Percentiles rank a stretch among this genome's conserved stretches.
phyloP scores from a whole-genome alignment of 2,888 invertebrate genomes.

The Fissipunctia ypsillon region DNA sequence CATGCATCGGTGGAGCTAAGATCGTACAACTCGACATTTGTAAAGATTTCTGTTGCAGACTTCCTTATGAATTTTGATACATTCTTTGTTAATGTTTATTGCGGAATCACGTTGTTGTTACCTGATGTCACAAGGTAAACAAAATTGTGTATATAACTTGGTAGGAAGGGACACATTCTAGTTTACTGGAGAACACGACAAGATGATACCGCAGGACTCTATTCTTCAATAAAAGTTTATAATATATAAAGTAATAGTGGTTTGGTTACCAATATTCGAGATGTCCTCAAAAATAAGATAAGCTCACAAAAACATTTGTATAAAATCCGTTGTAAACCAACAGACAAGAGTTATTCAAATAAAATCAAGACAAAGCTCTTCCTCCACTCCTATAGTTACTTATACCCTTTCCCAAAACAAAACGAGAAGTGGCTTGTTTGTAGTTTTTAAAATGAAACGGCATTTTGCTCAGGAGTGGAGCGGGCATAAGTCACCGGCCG shows the following conservation, averaged over 20 bases:
- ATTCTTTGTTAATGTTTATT: constrained; percentile 48
- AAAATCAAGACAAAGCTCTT: constrained; percentile 47
- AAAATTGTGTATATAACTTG: not conserved
- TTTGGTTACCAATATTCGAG: no score
- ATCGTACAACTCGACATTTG: constrained; percentile 70
- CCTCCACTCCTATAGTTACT: constrained; percentile 36
- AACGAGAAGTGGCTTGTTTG: constrained; percentile 67
- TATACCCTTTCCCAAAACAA: constrained; percentile 60
- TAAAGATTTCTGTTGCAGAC: constrained; percentile 66
- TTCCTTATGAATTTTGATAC: constrained; percentile 62
- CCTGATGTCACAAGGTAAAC: constrained; percentile 41
- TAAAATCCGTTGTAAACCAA: constrained; percentile 4
- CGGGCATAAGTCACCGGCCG: constrained; percentile 84
- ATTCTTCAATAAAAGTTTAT: not conserved
- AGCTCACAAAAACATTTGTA: not conserved
- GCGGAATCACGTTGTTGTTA: constrained; percentile 33
- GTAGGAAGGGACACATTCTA: constrained; percentile 1
- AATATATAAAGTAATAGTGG: no score
- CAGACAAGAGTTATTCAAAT: constrained; percentile 43
- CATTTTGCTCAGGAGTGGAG: constrained; percentile 71
- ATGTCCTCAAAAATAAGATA: not conserved
- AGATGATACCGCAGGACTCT: not conserved
- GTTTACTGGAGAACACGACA: not conserved
- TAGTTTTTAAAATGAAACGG: constrained; percentile 72
- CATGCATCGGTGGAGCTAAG: constrained; percentile 75